A percentile compares a stretch with the other conserved stretches of the same genome.
Conservation (phyloP, 1,140 invertebrate species). For the Drosophila sechellia region DNA sequence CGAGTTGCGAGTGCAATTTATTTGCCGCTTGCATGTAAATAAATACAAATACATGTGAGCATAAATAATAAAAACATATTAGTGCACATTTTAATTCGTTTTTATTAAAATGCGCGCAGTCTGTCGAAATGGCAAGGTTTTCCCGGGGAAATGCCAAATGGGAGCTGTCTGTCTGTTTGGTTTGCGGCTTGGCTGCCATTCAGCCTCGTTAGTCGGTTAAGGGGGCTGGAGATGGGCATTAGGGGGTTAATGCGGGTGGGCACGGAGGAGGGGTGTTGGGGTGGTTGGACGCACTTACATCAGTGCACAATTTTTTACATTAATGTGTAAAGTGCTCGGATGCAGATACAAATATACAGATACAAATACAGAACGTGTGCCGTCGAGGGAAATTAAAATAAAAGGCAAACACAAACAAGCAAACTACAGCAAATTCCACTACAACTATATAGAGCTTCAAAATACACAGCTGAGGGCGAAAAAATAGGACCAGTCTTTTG, state of each 20-base stretch:
- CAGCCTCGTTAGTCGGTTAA: slow-evolving; percentile 9
- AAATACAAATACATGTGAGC: slow-evolving; percentile 57
- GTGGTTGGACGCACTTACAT: slow-evolving; percentile 78
- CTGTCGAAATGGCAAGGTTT: neutral
- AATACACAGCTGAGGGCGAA: neutral
- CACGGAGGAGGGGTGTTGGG: slow-evolving; percentile 6
- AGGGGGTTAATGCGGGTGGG: neutral
- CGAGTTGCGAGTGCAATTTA: slow-evolving; percentile 60
- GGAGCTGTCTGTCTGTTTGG: slow-evolving; percentile 56
- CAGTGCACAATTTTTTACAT: slow-evolving; percentile 80
- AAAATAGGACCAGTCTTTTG: neutral
- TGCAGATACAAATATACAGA: neutral
- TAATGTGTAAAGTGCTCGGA: slow-evolving; percentile 69
- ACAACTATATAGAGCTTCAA: slow-evolving; percentile 32
- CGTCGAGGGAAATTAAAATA: slow-evolving; percentile 80
- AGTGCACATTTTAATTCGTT: slow-evolving; percentile 77
- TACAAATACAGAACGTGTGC: slow-evolving; percentile 29
- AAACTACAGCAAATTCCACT: slow-evolving; percentile 40
- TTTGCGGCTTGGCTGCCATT: slow-evolving; percentile 48
- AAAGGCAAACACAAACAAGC: slow-evolving; percentile 65
- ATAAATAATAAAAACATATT: slow-evolving; percentile 81
- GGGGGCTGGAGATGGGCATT: neutral
- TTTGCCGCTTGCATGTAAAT: slow-evolving; percentile 49
- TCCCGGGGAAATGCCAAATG: neutral
- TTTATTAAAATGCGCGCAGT: slow-evolving; percentile 71